Evolutionary conservation across 2,888 invertebrate genomes (phyloP), one percentile per base, ranked within the genome.

Genomic region (Acronicta psi): DNA sequence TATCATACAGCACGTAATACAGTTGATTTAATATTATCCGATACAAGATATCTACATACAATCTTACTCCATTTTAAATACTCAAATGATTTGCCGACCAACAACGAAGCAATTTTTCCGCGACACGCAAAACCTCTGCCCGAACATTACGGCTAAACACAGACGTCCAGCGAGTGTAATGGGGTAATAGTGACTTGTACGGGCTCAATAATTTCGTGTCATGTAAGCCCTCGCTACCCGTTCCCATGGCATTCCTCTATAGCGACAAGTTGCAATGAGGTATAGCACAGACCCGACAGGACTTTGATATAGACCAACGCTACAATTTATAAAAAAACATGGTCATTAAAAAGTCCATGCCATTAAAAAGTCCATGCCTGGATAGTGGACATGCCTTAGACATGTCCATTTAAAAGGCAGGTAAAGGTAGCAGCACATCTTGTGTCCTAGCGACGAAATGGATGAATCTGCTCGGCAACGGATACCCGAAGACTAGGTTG

Each of bases 221-320:
- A 83, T 87, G 89, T 84, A 82, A 64, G 73, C 57, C 59, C 70
- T 73, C 51, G 86, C 87, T 85, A 88, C 89, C 79, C 88, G 92
- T 91, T 93, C 92, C 92, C 92, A 92, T 88, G 88, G 69, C 92
- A 92, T 92, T 91, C 91, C 84, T 61, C 68, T 49, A 69, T 72
- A 60, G 53, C 31, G 53, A 54, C 73, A 67, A 72, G 40, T 45
- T 45, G 13, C 11, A 38, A 7, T 7, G 52, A 45, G 18, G 16
- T 29, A 18, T 8, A 25, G 6, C 0, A 2, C 42, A 76, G 77
- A 81, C 16, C 55, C 20, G 52, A 40, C 38, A 25, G 7, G 25
- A 40, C 37, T 37, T 59, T 57, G 44, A 43, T 2, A 29, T n/a
- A 37, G 11, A 18, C 11, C 5, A 2, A 7, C 8, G 11, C 4